Percentiles rank a stretch among this genome's conserved stretches.
Conservation (phyloP, 2,797 vertebrate species). For the Crotalus adamanteus region DNA sequence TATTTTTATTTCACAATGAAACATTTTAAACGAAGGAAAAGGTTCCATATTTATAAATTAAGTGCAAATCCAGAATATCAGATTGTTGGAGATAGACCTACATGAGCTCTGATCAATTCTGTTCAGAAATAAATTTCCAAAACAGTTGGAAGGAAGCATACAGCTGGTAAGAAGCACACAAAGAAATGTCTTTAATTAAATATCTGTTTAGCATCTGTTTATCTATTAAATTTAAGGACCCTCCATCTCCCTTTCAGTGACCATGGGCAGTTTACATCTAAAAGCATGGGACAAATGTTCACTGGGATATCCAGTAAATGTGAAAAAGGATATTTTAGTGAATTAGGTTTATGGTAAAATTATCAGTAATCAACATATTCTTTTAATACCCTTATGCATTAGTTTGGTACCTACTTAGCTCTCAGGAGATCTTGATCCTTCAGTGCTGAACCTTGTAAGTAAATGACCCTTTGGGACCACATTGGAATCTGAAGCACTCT, state of each 20-base stretch:
- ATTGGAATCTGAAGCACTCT: conserved; percentile 81
- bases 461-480: conserved; percentile 83
- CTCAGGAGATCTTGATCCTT: conserved; percentile 82
- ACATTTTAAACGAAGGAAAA: too few species aligned
- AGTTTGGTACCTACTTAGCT: conserved; percentile 75
- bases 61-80: too few species aligned
- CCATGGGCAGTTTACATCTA: neutral
- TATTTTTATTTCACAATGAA: too few species aligned
- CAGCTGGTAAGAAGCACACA: neutral
- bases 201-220: neutral
- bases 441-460: conserved; percentile 79
- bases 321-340: neutral
- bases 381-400: neutral
- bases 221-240: neutral
- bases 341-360: neutral
- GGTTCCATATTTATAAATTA: too few species aligned
- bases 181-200: neutral
- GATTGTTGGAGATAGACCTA: neutral
- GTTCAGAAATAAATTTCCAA: neutral
- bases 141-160: neutral
- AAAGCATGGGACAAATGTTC: neutral
- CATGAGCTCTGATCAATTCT: neutral
- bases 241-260: neutral
- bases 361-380: neutral
- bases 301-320: neutral